Evolutionary conservation across 1,140 invertebrate genomes (phyloP), one percentile per base, ranked within the genome.

Genomic region (Ridgeia piscesae): DNA sequence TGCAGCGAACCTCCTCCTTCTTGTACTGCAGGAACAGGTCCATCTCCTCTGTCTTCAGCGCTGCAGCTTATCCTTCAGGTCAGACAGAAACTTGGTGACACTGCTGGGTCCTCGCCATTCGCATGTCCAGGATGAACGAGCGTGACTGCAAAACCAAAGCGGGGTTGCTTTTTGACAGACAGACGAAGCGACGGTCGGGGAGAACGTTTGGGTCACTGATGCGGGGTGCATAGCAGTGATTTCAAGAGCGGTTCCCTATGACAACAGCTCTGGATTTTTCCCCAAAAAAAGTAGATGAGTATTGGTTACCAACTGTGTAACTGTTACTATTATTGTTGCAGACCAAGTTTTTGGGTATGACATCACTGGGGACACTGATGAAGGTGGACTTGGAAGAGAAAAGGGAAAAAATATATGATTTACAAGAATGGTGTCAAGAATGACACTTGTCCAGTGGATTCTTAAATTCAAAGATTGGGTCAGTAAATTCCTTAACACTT

Each of bases 61-160:
- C 92, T 96, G 94, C n/a, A 97, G 94, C 92, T 96, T 96, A 17
- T 94, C 91, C n/a, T 94, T 93, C n/a, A 97, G 94, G 88, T 96
- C 95, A 14, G 93, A 92, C 17, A 97, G 94, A 94, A 97, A 97
- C 21, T 95, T 94, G 11, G 94, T 92, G 14, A 97, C 91, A 93
- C 95, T 89, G 96, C 96, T 35, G 96, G 95, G 91, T 94, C 95
- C 93, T 97, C 96, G 96, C 96, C 96, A 97, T 97, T 33, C 96
- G 94, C 94, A 97, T 95, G 92, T 97, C 96, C 33, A 96, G 94
- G 1, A 96, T 94, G 94, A 96, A 97, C 17, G 95, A 94, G 96
- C 95, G 95, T 97, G 96, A 42, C 95, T 96, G 88, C 94, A 94
- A 94, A 96, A 97, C 0, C 96, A 96, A 6, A 97, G 94, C 9